Conservation (phyloP, 2,113 vertebrate genomes). For the Ornithorhynchus anatinus region DNA sequence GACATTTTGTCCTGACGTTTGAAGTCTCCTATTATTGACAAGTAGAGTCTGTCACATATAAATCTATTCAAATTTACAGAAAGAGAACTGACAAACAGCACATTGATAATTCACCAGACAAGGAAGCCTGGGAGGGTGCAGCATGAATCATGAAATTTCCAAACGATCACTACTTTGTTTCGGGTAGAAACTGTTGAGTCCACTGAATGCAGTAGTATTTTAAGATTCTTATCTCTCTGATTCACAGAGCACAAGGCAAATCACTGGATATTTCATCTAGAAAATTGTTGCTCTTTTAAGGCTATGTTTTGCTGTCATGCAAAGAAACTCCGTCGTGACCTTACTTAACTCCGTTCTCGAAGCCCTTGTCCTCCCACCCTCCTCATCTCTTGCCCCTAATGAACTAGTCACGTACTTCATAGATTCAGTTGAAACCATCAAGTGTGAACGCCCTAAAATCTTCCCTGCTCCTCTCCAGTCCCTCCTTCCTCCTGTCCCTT, state of each 20-base stretch:
- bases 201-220: neutral
- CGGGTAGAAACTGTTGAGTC: slow-evolving; percentile 24
- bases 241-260: neutral
- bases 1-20: slow-evolving; percentile 28
- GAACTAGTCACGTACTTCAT: too few species aligned
- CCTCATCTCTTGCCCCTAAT: too few species aligned
- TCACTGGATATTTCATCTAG: neutral
- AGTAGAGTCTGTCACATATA: slow-evolving; percentile 19
- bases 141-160: neutral
- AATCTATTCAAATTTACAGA: slow-evolving; percentile 23
- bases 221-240: neutral
- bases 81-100: neutral
- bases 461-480: too few species aligned
- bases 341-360: too few species aligned
- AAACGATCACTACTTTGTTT: neutral
- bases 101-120: neutral
- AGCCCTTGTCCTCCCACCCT: too few species aligned
- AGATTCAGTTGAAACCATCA: too few species aligned
- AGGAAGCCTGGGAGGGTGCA: neutral
- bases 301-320: neutral
- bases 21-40: slow-evolving; percentile 19
- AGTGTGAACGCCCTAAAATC: too few species aligned
- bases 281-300: neutral
- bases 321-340: too few species aligned
- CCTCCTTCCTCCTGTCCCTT: too few species aligned